Evolutionary conservation across 2,797 vertebrate species (phyloP), one percentile per base, ranked within the genome.

Genomic region (Rhabdophis nuchalis): DNA sequence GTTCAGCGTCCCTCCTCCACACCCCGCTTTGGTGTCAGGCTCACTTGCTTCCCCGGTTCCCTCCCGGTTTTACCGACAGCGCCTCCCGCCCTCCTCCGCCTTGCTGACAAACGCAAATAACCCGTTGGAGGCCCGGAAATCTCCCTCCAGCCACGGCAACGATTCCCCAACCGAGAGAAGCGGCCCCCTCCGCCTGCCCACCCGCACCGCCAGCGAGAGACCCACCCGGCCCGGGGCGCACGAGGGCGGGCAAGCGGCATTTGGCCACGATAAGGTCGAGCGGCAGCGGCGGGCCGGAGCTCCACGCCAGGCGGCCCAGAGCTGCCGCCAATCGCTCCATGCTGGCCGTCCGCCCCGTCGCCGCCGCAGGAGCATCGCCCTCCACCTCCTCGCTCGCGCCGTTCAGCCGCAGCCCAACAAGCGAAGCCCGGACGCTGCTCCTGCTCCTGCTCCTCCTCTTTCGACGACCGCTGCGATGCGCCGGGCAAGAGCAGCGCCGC

Each of bases 261-360:
- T 98, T 98, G 97, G 98, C 98, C 97, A 99, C 98, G 98, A 99
- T 98, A 93, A 98, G 98, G 96, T 99, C 99, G 93, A 99, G 95
- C 93, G 99, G 99, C 97, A 99, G 97, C 96, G 98, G 98, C 97
- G 92, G 92, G 0, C 98, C 98, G 96, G 98, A 97, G 98, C 98
- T 98, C 99, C 99, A 99, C 94, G 97, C 96, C 96, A 99, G 98
- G 97, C 98, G 98, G 96, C 98, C 98, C 97, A 99, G 97, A 97
- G 98, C 98, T 96, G 98, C 98, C 97, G 98, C 98, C 96, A 98
- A 96, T 98, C 98, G 98, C 97, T 99, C 98, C 99, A 99, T 99
- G 97, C 98, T 95, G 95, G 95, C 97, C 98, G 97, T 97, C 98
- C 96, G 97, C 97, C 96, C 96, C 98, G 97, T 98, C 97, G 96